Percentiles rank a stretch among this genome's conserved stretches.
These are phyloP conservation scores for Chinchilla lanigera DNA, from an alignment of 2,113 vertebrate species.

Conservation along the genomic window DNA sequence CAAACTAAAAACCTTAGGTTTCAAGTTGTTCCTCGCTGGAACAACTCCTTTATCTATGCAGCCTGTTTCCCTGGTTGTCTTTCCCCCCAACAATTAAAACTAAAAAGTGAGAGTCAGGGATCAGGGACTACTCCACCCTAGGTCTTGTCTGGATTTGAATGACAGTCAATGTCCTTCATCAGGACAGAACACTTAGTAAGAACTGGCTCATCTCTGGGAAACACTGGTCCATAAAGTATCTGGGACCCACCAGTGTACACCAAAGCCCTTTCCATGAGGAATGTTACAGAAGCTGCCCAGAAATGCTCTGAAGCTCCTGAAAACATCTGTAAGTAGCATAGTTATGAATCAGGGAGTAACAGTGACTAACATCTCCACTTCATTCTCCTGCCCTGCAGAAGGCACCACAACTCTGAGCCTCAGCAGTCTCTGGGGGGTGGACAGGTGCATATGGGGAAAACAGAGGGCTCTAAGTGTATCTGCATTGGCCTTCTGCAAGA, in stretches of 20 bases:
- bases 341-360: background rate
- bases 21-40: background rate
- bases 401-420: background rate
- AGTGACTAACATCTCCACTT: background rate
- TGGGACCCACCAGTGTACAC: background rate
- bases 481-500: background rate
- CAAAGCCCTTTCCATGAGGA: background rate
- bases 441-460: background rate
- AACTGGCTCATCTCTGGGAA: background rate
- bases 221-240: background rate
- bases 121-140: too few relatives aligned
- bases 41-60: background rate
- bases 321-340: background rate
- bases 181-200: background rate
- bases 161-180: background rate
- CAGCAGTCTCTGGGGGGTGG: background rate
- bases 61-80: background rate
- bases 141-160: background rate
- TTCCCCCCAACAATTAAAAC: background rate
- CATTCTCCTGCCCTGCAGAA: background rate
- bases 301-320: background rate
- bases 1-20: background rate
- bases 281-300: too few relatives aligned
- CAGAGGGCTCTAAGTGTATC: background rate
- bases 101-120: background rate